A percentile compares a stretch with the other conserved stretches of the same genome.
Evolutionary conservation across 2,888 invertebrate species (phyloP).

Genomic region (Spisula solida): DNA sequence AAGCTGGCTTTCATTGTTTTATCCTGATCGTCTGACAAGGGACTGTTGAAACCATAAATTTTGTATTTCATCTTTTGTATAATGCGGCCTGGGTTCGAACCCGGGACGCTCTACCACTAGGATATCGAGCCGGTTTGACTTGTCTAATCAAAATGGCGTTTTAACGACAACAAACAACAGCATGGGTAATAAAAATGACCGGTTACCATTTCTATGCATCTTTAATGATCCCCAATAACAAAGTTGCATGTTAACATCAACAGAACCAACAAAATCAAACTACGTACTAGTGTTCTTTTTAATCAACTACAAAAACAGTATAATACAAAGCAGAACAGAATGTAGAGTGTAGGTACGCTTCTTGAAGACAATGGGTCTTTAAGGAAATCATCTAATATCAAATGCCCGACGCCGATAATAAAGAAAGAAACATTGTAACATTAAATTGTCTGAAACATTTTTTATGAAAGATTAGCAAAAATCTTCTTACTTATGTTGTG

Average conservation of each 20-base stretch:
- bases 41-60: too few relatives aligned
- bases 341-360: neutral
- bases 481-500: neutral
- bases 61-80: too few relatives aligned
- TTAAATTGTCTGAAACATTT: conserved; percentile 2
- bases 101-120: too few relatives aligned
- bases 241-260: neutral
- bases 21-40: too few relatives aligned
- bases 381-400: neutral
- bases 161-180: too few relatives aligned
- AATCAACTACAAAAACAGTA: neutral
- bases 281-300: neutral
- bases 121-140: too few relatives aligned
- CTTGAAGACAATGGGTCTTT: neutral
- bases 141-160: too few relatives aligned
- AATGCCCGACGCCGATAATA: neutral
- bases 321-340: neutral
- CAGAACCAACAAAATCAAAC: neutral
- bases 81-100: too few relatives aligned
- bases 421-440: neutral
- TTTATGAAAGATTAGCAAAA: neutral
- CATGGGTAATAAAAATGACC: too few relatives aligned
- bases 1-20: too few relatives aligned
- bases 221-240: too few relatives aligned
- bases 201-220: neutral